Evolutionary conservation across 1,140 invertebrate genomes (phyloP).

Genomic region (Dufourea novaeangliae): DNA sequence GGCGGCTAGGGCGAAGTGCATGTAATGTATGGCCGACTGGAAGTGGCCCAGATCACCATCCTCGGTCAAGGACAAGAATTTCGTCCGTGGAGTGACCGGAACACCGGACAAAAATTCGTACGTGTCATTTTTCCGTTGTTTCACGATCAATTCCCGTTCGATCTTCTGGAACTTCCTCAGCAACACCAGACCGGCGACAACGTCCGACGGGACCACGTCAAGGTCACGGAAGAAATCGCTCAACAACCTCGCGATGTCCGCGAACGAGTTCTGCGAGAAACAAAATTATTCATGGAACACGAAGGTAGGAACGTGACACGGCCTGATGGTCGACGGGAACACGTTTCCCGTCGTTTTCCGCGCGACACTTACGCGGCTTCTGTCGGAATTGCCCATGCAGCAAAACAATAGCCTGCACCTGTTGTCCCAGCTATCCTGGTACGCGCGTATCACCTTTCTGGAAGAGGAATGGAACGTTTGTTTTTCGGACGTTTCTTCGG

Average conservation of each 20-base stretch:
- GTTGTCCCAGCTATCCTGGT: constrained; percentile 95
- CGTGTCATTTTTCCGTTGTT: constrained; percentile 91
- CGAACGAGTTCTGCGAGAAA: constrained; percentile 88
- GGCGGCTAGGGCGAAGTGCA: constrained; percentile 93
- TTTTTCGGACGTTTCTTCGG: no score
- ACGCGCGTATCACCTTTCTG: constrained; percentile 93
- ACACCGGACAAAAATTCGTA: constrained; percentile 95
- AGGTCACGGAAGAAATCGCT: constrained; percentile 95
- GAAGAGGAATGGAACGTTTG: constrained; percentile 27
- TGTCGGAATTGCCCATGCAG: constrained; percentile 91
- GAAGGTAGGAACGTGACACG: background rate
- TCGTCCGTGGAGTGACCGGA: constrained; percentile 90
- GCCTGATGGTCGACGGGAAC: background rate
- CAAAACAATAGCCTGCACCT: constrained; percentile 92
- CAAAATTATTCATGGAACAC: background rate
- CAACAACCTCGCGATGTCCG: constrained; percentile 92
- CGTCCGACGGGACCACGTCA: constrained; percentile 96
- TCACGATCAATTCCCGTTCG: constrained; percentile 89
- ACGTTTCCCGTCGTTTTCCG: background rate
- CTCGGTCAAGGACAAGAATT: constrained; percentile 92
- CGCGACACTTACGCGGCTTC: constrained; percentile 85
- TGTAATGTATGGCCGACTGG: constrained; percentile 91
- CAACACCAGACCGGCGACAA: constrained; percentile 92
- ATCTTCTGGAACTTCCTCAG: constrained; percentile 92
- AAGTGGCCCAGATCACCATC: constrained; percentile 88